These are phyloP conservation scores for Lagorchestes hirsutus DNA, from an alignment of 2,797 vertebrate genomes.

Conservation along the genomic window DNA sequence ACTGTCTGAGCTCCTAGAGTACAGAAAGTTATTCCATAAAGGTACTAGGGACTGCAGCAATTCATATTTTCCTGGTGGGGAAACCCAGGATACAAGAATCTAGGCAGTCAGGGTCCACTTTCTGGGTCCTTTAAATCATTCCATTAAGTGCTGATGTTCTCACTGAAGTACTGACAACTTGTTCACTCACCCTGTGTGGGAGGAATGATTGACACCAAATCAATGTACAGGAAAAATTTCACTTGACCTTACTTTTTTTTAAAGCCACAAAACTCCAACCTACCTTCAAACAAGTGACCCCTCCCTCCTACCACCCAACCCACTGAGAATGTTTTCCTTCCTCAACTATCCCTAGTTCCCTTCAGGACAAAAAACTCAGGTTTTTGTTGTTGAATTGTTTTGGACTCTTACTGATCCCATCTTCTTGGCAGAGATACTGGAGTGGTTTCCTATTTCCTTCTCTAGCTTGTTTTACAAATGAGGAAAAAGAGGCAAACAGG, in stretches of 20 bases:
- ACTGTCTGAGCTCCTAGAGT: background rate
- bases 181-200: conserved; percentile 9
- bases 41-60: background rate
- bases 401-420: background rate
- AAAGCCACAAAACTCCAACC: background rate
- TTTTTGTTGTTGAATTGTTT: background rate
- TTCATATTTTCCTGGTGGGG: background rate
- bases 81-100: background rate
- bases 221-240: conserved; percentile 19
- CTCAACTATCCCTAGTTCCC: background rate
- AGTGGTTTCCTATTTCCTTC: background rate
- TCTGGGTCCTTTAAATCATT: conserved; percentile 14
- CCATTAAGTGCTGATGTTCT: background rate
- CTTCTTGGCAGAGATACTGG: background rate
- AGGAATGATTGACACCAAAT: conserved; percentile 42
- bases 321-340: background rate
- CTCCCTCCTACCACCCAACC: background rate
- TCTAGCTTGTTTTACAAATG: background rate
- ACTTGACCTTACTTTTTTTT: background rate
- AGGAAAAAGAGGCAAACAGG: background rate
- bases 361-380: background rate
- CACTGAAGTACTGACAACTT: conserved; percentile 46
- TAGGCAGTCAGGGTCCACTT: background rate
- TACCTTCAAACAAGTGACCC: background rate
- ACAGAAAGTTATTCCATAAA: background rate